These are phyloP conservation scores for Pyrgilauda ruficollis DNA, from an alignment of 2,113 vertebrate species.

Conservation along the genomic window DNA sequence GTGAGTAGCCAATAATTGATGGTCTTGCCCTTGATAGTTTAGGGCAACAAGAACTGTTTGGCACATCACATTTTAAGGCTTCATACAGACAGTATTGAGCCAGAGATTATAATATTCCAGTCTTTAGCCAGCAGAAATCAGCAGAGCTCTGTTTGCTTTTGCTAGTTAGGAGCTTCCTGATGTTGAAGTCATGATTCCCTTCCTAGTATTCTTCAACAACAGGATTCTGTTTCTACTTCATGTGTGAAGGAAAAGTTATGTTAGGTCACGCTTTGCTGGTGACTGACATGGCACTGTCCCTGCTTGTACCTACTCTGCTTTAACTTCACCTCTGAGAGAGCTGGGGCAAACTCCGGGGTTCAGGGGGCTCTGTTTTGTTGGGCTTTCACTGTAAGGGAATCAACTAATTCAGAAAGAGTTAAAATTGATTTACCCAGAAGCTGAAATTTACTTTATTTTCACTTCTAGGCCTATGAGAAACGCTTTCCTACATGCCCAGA, in stretches of 20 bases:
- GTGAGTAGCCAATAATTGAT: neutral
- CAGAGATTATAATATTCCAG: neutral
- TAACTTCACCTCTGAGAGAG: neutral
- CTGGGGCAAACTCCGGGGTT: neutral
- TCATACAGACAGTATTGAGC: neutral
- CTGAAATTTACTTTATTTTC: neutral
- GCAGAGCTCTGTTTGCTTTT: neutral
- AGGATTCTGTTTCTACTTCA: neutral
- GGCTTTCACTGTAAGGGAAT: neutral
- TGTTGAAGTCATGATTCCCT: neutral
- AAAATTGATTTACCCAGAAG: neutral
- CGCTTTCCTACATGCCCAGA: slow-evolving; percentile 82
- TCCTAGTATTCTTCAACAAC: neutral
- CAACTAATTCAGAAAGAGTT: neutral
- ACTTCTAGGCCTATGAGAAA: slow-evolving; percentile 79
- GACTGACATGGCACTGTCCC: neutral
- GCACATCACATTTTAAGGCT: neutral
- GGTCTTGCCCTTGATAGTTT: neutral
- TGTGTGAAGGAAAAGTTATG: neutral
- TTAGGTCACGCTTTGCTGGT: neutral
- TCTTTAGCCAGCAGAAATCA: neutral
- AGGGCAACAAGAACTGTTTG: neutral
- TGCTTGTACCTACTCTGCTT: neutral
- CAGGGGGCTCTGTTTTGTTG: neutral
- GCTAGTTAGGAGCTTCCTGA: neutral